Conservation (phyloP, 2,113 vertebrate genomes). For the Meleagris gallopavo region DNA sequence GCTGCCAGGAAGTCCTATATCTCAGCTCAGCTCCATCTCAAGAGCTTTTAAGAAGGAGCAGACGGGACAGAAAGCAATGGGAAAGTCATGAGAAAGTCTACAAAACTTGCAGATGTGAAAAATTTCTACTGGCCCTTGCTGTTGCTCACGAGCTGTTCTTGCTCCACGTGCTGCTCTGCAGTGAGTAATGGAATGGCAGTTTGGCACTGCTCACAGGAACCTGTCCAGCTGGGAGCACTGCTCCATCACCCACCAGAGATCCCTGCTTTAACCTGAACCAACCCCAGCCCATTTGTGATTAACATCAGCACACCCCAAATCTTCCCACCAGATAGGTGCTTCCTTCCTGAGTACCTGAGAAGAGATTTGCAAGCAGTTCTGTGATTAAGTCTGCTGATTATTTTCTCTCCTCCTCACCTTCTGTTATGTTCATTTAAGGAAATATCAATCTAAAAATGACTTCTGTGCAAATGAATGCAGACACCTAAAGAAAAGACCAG, state of each 20-base stretch:
- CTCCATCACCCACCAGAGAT: not conserved
- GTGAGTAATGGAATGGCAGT: not conserved
- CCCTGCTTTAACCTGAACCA: not conserved
- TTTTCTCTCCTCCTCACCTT: slow-evolving; percentile 52
- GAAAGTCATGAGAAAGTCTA: not conserved
- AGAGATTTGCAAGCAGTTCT: not conserved
- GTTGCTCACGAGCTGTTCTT: not conserved
- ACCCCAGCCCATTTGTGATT: not conserved
- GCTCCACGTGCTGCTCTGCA: accelerated
- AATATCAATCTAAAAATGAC: not conserved
- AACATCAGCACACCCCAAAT: not conserved
- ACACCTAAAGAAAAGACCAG: not conserved
- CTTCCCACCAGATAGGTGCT: not conserved
- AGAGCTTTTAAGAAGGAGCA: not conserved
- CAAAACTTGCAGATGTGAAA: accelerated
- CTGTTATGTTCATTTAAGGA: slow-evolving; percentile 4
- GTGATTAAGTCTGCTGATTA: not conserved
- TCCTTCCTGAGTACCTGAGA: not conserved
- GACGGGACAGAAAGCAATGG: not conserved
- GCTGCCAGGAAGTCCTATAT: not conserved
- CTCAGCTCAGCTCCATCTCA: not conserved
- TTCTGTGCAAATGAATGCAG: not conserved
- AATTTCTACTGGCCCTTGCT: not conserved
- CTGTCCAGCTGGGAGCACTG: not conserved
- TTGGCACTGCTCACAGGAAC: not conserved